A percentile compares a stretch with the other conserved stretches of the same genome.
These are phyloP conservation scores for Gymnoscopelus braueri DNA, from an alignment of 2,797 vertebrate species.

Conservation along the genomic window DNA sequence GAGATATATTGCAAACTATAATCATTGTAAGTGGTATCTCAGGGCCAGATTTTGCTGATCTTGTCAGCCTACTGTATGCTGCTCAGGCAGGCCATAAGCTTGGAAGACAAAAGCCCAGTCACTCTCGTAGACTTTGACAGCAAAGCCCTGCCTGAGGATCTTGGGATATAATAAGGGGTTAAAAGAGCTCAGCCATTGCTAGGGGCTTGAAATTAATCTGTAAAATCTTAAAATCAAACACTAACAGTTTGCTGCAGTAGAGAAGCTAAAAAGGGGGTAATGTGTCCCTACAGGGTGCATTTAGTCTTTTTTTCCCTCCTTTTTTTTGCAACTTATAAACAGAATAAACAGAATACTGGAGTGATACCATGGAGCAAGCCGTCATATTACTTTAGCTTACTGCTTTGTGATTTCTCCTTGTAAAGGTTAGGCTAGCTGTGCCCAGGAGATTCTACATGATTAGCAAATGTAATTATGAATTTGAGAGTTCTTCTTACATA, in stretches of 20 bases:
- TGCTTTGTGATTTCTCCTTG: too few relatives aligned
- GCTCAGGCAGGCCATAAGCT: slow-evolving; percentile 33
- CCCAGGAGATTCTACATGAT: too few relatives aligned
- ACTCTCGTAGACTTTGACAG: slow-evolving; percentile 45
- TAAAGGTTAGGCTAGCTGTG: too few relatives aligned
- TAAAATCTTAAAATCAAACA: slow-evolving; percentile 19
- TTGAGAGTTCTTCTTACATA: too few relatives aligned
- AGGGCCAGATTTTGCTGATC: slow-evolving; percentile 9
- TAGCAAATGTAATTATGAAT: too few relatives aligned
- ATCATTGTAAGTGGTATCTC: slow-evolving; percentile 37
- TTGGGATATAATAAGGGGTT: slow-evolving; percentile 40
- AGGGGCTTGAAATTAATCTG: slow-evolving; percentile 30
- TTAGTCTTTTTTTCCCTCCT: slow-evolving; percentile 10
- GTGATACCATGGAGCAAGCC: too few relatives aligned
- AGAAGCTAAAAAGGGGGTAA: slow-evolving; percentile 19
- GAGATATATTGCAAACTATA: neutral
- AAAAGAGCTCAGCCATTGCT: slow-evolving; percentile 43
- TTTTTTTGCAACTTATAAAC: too few relatives aligned
- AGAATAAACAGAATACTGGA: too few relatives aligned
- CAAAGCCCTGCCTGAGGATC: slow-evolving; percentile 26
- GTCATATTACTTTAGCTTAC: too few relatives aligned
- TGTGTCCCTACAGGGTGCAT: slow-evolving; percentile 12
- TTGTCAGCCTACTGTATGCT: slow-evolving; percentile 30
- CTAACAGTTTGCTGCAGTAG: slow-evolving; percentile 10
- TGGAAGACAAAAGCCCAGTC: slow-evolving; percentile 33